Evolutionary conservation across 2,113 vertebrate species (phyloP).

Genomic region (Archilochus colubris): DNA sequence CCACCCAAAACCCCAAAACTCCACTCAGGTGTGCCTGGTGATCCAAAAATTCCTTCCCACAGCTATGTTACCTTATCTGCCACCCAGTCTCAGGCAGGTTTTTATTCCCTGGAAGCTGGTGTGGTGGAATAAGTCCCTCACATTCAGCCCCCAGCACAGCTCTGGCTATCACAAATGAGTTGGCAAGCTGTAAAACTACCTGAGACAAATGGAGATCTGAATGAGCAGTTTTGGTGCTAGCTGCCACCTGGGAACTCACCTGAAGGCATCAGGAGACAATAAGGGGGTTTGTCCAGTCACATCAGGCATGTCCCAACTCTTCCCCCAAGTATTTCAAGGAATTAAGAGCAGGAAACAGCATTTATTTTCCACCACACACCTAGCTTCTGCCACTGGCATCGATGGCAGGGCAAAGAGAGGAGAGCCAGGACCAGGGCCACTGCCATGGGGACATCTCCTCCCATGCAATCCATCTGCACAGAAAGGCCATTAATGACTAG

Average conservation of each 20-base stretch:
- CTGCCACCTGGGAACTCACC: background rate
- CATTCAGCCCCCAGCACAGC: background rate
- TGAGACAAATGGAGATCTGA: background rate
- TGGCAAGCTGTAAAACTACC: background rate
- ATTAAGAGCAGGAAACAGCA: background rate
- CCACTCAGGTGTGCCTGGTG: background rate
- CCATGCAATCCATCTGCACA: background rate
- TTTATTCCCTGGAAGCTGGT: background rate
- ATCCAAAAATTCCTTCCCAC: background rate
- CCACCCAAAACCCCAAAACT: background rate
- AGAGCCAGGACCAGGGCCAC: background rate
- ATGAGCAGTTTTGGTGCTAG: background rate
- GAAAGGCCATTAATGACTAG: background rate
- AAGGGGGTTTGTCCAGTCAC: background rate
- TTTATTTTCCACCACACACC: accelerated
- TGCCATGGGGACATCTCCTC: background rate
- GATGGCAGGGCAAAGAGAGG: background rate
- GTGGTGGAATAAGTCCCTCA: background rate
- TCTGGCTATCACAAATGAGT: background rate
- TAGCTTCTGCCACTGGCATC: background rate
- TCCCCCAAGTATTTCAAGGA: background rate
- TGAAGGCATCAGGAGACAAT: background rate
- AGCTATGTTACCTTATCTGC: background rate
- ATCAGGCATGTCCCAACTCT: background rate
- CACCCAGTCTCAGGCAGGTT: background rate